Base-by-base conservation (phyloP, 2,113 vertebrate genomes). In the Cacatua alba region DNA sequence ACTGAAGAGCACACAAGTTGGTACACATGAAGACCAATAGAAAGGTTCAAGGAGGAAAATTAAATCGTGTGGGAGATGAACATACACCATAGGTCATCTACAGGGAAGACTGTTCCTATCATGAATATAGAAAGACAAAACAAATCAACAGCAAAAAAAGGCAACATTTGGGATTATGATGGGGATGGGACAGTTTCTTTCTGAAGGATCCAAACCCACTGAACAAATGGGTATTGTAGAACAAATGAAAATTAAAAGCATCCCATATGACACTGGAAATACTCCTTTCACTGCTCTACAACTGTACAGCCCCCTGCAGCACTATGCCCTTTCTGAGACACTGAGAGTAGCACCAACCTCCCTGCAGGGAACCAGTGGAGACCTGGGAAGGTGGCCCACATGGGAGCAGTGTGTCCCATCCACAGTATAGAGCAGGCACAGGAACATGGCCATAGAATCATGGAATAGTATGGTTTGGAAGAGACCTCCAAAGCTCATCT, bases 331-430 rank as follows among this genome's bases (percentile, higher is more conserved):
- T 72, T 69, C 19, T 65, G 49, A 60, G 78, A 13, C 29, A 63
- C 37, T 3, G 3, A 69, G 17, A 74, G 33, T 55, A 67, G 75
- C 79, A 52, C 41, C 2, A 0, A 82, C 3, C 7, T 41, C 81
- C 0, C 1, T 3, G 1, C 14, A 23, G 39, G 23, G n/a, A 67
- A 52, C 23, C 0, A 0, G 31, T 1, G 4, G 28, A 78, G 59
- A 62, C 17, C 28, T 0, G 0, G 26, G n/a, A 69, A 87, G 39
- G 23, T 2, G 24, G 33, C 43, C 49, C 28, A 24, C 0, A 0
- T 0, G 3, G 21, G 33, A 70, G 25, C 24, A 6, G 48, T 7
- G 44, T 13, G 39, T 29, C 39, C 23, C 1, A 3, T 10, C 20
- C 20, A 10, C 1, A 2, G 59, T 2, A 1, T 5, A 44, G 7